phyloP scores from a whole-genome alignment of 2,888 invertebrate species.

The Melanargia galathea region DNA sequence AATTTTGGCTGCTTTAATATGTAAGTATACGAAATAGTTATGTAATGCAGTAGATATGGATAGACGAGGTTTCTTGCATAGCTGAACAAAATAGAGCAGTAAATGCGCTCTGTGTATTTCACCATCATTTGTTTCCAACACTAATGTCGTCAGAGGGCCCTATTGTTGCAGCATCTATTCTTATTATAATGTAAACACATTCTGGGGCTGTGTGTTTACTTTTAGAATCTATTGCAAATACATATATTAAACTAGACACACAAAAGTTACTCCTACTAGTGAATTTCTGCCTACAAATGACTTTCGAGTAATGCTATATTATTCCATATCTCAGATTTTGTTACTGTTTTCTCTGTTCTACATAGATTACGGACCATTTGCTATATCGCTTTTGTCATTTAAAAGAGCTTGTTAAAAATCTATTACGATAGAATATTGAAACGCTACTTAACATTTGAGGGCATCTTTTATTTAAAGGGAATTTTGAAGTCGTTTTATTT shows the following conservation, averaged over 20 bases:
- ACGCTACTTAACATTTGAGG: not conserved
- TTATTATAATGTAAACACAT: not conserved
- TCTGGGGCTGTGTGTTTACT: not conserved
- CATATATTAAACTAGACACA: too few relatives aligned
- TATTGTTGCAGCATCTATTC: slow-evolving; percentile 3
- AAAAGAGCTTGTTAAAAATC: not conserved
- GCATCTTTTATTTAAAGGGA: too few relatives aligned
- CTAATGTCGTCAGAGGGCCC: slow-evolving; percentile 11
- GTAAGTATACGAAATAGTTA: too few relatives aligned
- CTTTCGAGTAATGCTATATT: not conserved
- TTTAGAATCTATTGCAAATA: not conserved
- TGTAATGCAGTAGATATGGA: slow-evolving; percentile 7
- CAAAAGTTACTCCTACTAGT: too few relatives aligned
- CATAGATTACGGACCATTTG: slow-evolving; percentile 2
- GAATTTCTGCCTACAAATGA: not conserved
- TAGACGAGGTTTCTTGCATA: not conserved
- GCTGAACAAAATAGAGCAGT: slow-evolving; percentile 11
- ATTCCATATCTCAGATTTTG: not conserved
- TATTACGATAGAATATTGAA: not conserved
- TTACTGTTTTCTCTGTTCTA: not conserved
- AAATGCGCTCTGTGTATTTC: slow-evolving; percentile 10
- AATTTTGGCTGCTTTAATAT: too few relatives aligned
- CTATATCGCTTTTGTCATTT: not conserved
- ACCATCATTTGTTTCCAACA: slow-evolving; percentile 4
- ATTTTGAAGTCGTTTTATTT: not conserved